Conservation (phyloP, 2,888 invertebrate genomes). For the Imbricaverruca yamaguchii region DNA sequence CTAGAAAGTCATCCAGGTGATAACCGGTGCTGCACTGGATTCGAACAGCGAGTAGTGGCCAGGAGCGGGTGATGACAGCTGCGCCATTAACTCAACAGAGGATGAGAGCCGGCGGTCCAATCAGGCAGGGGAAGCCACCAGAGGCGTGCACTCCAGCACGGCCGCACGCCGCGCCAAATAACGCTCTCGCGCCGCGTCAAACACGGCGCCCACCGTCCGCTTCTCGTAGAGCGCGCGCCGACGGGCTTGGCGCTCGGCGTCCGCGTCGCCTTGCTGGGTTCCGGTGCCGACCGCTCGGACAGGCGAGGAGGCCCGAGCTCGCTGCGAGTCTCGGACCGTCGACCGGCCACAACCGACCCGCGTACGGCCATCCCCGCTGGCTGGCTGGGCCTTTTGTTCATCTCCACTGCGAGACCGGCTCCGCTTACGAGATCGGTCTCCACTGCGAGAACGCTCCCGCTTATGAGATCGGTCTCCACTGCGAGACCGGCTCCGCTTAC, state of each 20-base stretch:
- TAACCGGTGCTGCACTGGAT: too few species aligned
- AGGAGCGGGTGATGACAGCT: too few species aligned
- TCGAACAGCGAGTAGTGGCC: too few species aligned
- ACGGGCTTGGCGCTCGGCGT: conserved; percentile 28
- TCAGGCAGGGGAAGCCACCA: not conserved
- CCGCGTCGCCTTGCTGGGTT: too few species aligned
- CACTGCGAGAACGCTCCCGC: not conserved
- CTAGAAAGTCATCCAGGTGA: too few species aligned
- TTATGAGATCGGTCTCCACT: not conserved
- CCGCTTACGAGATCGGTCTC: not conserved
- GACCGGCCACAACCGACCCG: too few species aligned
- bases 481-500: too few species aligned
- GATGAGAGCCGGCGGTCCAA: not conserved
- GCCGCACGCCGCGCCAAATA: conserved; percentile 30
- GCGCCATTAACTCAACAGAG: not conserved
- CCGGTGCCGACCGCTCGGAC: too few species aligned
- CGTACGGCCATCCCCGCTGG: too few species aligned
- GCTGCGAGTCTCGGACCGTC: too few species aligned
- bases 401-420: not conserved
- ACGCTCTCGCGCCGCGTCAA: conserved; percentile 29
- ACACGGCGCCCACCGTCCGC: conserved; percentile 30
- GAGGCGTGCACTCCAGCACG: not conserved
- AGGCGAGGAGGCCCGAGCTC: too few species aligned
- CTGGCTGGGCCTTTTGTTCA: too few species aligned
- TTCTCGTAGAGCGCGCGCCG: conserved; percentile 31